phyloP scores from a whole-genome alignment of 1,140 invertebrate genomes.

The Temnothorax curvispinosus region DNA sequence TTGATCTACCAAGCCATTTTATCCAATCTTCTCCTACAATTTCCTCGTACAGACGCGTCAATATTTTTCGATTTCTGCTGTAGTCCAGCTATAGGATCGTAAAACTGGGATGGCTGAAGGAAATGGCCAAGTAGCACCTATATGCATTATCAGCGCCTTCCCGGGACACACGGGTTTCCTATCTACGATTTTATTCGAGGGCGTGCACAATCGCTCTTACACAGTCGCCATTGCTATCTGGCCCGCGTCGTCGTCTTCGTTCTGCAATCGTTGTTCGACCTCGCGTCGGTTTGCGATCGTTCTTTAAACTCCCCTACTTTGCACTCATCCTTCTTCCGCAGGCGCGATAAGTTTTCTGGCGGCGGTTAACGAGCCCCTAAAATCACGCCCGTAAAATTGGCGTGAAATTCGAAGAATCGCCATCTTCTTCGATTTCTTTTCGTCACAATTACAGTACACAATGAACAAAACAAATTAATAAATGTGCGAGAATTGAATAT shows the following conservation, averaged over 20 bases:
- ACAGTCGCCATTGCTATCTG: slow-evolving; percentile 45
- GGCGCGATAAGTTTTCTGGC: slow-evolving; percentile 50
- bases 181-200: slow-evolving; percentile 56
- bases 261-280: slow-evolving; percentile 34
- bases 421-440: neutral
- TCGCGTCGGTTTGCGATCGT: slow-evolving; percentile 29
- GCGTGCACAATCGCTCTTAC: slow-evolving; percentile 39
- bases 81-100: neutral
- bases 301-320: slow-evolving; percentile 33
- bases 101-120: slow-evolving; percentile 17
- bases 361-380: slow-evolving; percentile 35
- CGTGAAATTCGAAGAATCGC: neutral
- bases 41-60: neutral
- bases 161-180: slow-evolving; percentile 10
- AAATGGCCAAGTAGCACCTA: slow-evolving; percentile 39
- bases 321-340: neutral
- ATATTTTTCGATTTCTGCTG: slow-evolving; percentile 31
- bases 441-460: neutral
- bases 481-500: neutral
- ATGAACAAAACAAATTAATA: neutral
- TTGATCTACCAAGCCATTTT: neutral
- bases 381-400: slow-evolving; percentile 36
- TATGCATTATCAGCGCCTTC: slow-evolving; percentile 36
- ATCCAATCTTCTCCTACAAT: slow-evolving; percentile 27
- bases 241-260: slow-evolving; percentile 38